Evolutionary conservation across 2,113 vertebrate genomes (phyloP).

Genomic region (Buteo buteo): DNA sequence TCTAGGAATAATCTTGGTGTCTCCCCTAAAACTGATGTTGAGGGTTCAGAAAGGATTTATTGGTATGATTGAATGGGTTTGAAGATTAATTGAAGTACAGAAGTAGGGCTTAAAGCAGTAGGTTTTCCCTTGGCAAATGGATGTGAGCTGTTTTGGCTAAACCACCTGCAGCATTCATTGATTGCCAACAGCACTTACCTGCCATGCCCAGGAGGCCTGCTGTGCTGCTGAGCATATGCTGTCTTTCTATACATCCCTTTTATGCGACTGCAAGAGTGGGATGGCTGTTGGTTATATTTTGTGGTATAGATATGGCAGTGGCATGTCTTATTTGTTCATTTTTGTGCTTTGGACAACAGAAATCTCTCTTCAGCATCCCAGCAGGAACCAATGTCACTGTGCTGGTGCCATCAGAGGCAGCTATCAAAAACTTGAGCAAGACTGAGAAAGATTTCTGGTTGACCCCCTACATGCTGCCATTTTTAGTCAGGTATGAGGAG

Average conservation of each 20-base stretch:
- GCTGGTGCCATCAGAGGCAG: conserved; percentile 76
- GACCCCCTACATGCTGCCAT: conserved; percentile 68
- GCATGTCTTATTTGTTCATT: conserved; percentile 16
- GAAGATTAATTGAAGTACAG: background rate
- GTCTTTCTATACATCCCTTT: background rate
- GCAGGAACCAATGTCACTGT: conserved; percentile 76
- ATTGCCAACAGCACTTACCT: background rate
- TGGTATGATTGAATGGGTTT: background rate
- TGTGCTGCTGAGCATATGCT: background rate
- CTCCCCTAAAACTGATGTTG: background rate
- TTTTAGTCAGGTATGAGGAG: conserved; percentile 77
- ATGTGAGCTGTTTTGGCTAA: background rate
- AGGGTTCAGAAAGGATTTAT: background rate
- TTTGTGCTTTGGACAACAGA: conserved; percentile 67
- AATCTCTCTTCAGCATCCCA: conserved; percentile 66
- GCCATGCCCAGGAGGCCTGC: background rate
- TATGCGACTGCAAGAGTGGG: rapidly evolving
- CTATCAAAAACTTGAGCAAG: conserved; percentile 68
- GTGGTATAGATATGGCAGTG: background rate
- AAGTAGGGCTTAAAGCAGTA: background rate
- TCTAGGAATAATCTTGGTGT: background rate
- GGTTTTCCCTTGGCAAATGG: background rate
- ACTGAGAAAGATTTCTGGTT: conserved; percentile 76
- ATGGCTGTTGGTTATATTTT: background rate
- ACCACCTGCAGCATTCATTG: background rate